Base-by-base conservation (phyloP, 2,888 invertebrate species). In the Diarsia rubi region DNA sequence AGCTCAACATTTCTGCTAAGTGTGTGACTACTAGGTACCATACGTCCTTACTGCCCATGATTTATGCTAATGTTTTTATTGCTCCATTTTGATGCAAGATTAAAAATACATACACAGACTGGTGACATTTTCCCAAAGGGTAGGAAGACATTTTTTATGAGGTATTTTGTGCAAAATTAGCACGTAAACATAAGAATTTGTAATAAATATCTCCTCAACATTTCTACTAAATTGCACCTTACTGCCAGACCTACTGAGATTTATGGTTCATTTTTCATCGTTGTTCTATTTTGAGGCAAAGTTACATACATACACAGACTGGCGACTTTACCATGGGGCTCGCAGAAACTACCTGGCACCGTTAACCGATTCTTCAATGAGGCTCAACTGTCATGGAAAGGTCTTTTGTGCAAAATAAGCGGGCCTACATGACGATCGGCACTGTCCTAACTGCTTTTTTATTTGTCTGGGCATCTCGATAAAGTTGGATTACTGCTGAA, bases 1-100 rank as follows among this genome's bases (percentile, higher is more conserved):
- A 19, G 24, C 14, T n/a, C 8, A 69, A 45, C 4, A 60, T 75
- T 78, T 44, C 3, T 67, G 24, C 19, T 24, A 49, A 59, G 49
- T 31, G 31, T 31, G 31, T 3, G 4, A 2, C 31, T 31, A 31
- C 31, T 31, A 44, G 24, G 12, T 47, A 31, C 42, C 27, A 19
- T 47, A 31, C 3, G 31, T 31, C 2, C 3, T 2, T 31, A 75
- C 19, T 1, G 0, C 14, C 12, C 11, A 24, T 0, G 16, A 8
- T 0, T 45, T n/a, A 60, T 14, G 37, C 2, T 69, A 27, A 0
- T 69, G 19, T 52, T 45, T 37, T 37, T 16, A 42, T 24, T 6
- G 11, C 16, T 52, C 27, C 3, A n/a, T 49, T n/a, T 24, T 24
- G 1, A 57, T 14, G 24, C 14, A 57, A 24, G 52, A 5, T 24